Conservation (phyloP, 2,113 vertebrate species). For the Antigone vipio region DNA sequence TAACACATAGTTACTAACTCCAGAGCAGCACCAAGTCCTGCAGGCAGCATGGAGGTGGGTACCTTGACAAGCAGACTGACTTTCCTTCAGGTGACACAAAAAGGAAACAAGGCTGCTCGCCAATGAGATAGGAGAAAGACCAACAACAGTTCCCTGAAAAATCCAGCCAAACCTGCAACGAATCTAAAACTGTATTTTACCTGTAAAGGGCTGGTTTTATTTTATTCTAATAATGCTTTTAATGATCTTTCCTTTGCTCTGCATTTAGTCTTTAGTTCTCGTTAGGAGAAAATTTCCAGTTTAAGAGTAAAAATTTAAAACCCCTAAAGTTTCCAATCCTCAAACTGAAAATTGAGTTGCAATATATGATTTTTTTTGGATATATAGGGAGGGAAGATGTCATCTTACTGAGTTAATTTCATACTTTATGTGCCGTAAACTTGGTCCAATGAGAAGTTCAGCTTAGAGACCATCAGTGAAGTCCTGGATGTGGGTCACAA, state of each 20-base stretch:
- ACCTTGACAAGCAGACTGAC: background rate
- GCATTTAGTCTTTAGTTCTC: background rate
- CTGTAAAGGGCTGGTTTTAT: background rate
- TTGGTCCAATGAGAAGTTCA: background rate
- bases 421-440: background rate
- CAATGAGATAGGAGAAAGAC: background rate
- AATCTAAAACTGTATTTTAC: background rate
- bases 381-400: background rate
- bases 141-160: rapidly evolving
- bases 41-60: background rate
- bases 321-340: background rate
- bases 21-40: background rate
- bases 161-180: background rate
- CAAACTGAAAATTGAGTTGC: background rate
- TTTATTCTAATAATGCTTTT: background rate
- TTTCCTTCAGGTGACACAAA: background rate
- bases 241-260: background rate
- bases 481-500: background rate
- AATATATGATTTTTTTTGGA: background rate
- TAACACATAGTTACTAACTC: no score
- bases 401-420: background rate
- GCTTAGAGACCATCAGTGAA: background rate
- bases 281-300: background rate
- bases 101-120: background rate
- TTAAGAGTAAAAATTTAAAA: background rate